Percentiles rank a stretch among this genome's conserved stretches.
Conservation (phyloP, 2,888 invertebrate species). For the Patella depressa region DNA sequence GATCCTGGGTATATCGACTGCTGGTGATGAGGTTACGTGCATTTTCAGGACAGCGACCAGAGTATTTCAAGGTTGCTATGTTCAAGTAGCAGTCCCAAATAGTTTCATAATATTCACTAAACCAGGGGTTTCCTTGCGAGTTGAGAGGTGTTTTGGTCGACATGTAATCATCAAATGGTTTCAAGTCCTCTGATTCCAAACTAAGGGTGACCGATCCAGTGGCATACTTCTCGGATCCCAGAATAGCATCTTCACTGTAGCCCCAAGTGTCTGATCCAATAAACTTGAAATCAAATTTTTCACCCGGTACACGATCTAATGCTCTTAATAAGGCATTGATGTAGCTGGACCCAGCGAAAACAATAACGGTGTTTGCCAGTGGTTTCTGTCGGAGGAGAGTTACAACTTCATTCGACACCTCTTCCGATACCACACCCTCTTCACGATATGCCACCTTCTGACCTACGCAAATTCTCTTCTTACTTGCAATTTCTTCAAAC, state of each 20-base stretch:
- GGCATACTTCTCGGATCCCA: slow-evolving; percentile 45
- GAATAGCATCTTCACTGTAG: slow-evolving; percentile 48
- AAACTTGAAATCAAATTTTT: slow-evolving; percentile 48
- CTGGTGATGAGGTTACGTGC: slow-evolving; percentile 44
- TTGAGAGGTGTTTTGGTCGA: slow-evolving; percentile 53
- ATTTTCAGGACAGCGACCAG: slow-evolving; percentile 40
- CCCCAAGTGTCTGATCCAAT: slow-evolving; percentile 62
- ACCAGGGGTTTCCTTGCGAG: slow-evolving; percentile 72
- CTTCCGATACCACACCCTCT: slow-evolving; percentile 45
- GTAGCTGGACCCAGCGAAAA: slow-evolving; percentile 55
- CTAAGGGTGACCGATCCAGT: slow-evolving; percentile 51
- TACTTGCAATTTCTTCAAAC: slow-evolving; percentile 45
- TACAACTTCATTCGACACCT: slow-evolving; percentile 56
- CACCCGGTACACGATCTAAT: slow-evolving; percentile 45
- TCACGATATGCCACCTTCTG: slow-evolving; percentile 57
- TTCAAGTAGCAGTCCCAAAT: slow-evolving; percentile 68
- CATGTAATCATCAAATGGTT: slow-evolving; percentile 59
- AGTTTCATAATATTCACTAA: slow-evolving; percentile 70
- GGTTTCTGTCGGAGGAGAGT: slow-evolving; percentile 54
- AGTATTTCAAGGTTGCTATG: slow-evolving; percentile 40
- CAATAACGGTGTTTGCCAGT: slow-evolving; percentile 60
- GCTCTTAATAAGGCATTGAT: slow-evolving; percentile 58
- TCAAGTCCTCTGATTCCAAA: slow-evolving; percentile 53
- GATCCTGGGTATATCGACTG: slow-evolving; percentile 58
- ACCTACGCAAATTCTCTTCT: slow-evolving; percentile 58